phyloP scores from a whole-genome alignment of 2,797 vertebrate species.

The Arrhamphus sclerolepis region DNA sequence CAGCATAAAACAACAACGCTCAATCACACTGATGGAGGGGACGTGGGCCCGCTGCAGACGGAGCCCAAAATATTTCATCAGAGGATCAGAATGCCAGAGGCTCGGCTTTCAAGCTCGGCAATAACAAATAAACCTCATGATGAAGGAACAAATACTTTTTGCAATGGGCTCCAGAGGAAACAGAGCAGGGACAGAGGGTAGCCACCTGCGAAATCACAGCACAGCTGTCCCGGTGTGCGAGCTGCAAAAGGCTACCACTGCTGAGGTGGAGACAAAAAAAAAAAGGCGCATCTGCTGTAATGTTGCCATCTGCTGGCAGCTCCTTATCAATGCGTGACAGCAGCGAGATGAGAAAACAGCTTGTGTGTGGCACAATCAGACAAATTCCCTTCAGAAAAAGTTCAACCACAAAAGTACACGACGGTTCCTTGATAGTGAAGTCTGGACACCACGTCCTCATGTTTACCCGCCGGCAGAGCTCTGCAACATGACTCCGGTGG shows the following conservation, averaged over 20 bases:
- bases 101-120: constrained; percentile 57
- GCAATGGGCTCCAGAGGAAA: constrained; percentile 48
- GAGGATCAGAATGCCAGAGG: constrained; percentile 63
- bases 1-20: constrained; percentile 69
- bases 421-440: constrained; percentile 32
- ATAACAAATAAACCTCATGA: constrained; percentile 66
- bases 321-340: constrained; percentile 39
- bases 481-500: constrained; percentile 51
- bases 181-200: constrained; percentile 37
- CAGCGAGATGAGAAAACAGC: constrained; percentile 13
- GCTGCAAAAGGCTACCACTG: constrained; percentile 8
- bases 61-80: constrained; percentile 66
- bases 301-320: constrained; percentile 79
- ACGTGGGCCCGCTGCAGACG: constrained; percentile 42
- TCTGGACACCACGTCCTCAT: constrained; percentile 47
- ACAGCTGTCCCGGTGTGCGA: constrained; percentile 35
- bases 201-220: constrained; percentile 70
- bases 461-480: constrained; percentile 41
- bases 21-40: constrained; percentile 58
- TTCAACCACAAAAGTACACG: constrained; percentile 41
- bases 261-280: constrained; percentile 35
- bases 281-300: constrained; percentile 63
- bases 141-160: constrained; percentile 61
- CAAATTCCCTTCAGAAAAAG: constrained; percentile 31
- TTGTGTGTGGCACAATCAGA: constrained; percentile 27